These are phyloP conservation scores for Rhagoletis pomonella DNA, from an alignment of 1,140 invertebrate species.

Conservation along the genomic window DNA sequence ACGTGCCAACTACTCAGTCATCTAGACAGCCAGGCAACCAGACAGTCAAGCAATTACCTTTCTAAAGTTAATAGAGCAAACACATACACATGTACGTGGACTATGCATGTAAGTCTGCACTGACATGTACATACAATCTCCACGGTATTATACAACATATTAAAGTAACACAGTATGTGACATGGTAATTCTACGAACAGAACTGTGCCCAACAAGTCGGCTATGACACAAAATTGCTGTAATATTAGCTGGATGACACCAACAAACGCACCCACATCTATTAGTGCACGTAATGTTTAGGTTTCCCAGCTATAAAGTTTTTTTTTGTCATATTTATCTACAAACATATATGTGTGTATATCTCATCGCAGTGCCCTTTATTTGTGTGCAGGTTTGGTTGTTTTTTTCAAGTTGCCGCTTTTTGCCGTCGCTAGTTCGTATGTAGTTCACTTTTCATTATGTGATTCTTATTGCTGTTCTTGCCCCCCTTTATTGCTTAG, in stretches of 20 bases:
- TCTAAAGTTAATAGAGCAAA: neutral
- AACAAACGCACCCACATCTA: neutral
- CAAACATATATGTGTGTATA: too few relatives aligned
- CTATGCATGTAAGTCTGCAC: neutral
- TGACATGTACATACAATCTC: neutral
- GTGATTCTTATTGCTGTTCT: neutral
- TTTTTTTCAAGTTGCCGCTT: neutral
- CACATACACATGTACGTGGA: neutral
- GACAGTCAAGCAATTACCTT: slow-evolving; percentile 24
- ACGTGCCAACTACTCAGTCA: neutral
- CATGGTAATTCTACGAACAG: neutral
- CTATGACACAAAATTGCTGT: neutral
- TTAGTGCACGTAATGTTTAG: neutral
- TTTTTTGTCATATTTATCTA: neutral
- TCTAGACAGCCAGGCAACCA: neutral
- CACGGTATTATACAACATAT: slow-evolving; percentile 8
- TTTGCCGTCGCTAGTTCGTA: neutral
- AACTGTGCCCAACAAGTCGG: neutral
- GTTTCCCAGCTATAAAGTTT: neutral
- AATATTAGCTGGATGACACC: neutral
- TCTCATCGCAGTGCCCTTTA: neutral
- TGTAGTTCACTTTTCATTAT: neutral
- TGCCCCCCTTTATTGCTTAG: neutral
- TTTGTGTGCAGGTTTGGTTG: neutral
- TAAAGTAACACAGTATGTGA: slow-evolving; percentile 13